Evolutionary conservation across 2,888 invertebrate species (phyloP).

Genomic region (Hemithea aestivaria): DNA sequence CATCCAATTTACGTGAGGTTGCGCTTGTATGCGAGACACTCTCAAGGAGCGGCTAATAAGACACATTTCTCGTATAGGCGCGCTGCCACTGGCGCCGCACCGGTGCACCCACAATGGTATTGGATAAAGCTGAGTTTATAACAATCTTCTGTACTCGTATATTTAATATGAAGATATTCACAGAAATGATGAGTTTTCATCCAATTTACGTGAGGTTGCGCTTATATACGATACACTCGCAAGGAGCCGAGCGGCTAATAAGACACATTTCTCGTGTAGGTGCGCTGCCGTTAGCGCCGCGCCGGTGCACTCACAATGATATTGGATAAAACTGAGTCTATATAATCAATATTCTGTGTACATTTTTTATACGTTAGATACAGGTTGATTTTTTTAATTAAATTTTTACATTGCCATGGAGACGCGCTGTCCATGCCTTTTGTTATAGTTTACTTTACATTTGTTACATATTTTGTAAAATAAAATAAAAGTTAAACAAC

Average conservation of each 20-base stretch:
- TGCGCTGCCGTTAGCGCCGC: constrained; percentile 53
- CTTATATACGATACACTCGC: constrained; percentile 46
- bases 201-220: constrained; percentile 5
- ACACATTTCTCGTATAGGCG: constrained; percentile 56
- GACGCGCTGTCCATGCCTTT: too few species aligned
- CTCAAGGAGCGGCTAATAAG: constrained; percentile 59
- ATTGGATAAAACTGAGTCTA: constrained; percentile 31
- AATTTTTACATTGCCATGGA: too few species aligned
- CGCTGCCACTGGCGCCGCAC: constrained; percentile 54
- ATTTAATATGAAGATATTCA: too few species aligned
- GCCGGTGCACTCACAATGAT: constrained; percentile 59
- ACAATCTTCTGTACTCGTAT: too few species aligned
- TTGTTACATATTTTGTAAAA: too few species aligned
- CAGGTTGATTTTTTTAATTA: too few species aligned
- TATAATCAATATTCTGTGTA: too few species aligned
- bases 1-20: constrained; percentile 5
- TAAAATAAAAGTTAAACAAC: too few species aligned
- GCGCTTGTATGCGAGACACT: constrained; percentile 40
- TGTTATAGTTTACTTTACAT: too few species aligned
- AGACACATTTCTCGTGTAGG: constrained; percentile 59
- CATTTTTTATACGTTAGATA: too few species aligned
- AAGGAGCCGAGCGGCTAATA: constrained; percentile 58
- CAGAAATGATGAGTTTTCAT: not conserved
- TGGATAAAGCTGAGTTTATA: constrained; percentile 32
- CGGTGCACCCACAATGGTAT: constrained; percentile 58